phyloP scores from a whole-genome alignment of 2,113 vertebrate species.

The Dasypus novemcinctus region DNA sequence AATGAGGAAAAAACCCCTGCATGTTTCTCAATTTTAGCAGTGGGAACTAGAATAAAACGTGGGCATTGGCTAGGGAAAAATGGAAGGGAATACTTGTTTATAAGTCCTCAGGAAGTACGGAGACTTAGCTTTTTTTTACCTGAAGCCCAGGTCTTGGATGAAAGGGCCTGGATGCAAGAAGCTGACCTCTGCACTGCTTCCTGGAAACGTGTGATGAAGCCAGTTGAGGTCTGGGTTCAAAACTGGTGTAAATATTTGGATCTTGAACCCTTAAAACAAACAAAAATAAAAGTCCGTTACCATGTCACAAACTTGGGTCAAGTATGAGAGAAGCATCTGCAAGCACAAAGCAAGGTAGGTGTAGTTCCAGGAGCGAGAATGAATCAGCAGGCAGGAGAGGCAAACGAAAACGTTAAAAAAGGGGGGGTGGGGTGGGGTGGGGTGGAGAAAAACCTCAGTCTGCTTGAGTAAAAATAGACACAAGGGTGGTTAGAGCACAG shows the following conservation, averaged over 20 bases:
- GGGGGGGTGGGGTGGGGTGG: no score
- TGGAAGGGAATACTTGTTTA: slow-evolving; percentile 19
- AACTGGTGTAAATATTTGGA: background rate
- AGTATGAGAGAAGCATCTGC: background rate
- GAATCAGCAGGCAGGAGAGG: background rate
- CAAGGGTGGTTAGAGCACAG: accelerated
- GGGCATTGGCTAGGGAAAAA: background rate
- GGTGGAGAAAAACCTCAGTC: background rate
- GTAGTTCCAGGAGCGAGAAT: background rate
- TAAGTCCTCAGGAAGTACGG: slow-evolving; percentile 12
- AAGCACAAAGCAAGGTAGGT: background rate
- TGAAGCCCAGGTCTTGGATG: slow-evolving; percentile 15
- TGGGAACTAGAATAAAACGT: background rate
- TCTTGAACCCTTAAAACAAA: slow-evolving; percentile 14
- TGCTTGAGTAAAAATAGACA: background rate
- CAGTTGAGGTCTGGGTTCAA: background rate
- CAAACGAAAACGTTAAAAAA: background rate
- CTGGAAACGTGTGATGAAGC: background rate
- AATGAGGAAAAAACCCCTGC: background rate
- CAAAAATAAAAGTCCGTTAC: background rate
- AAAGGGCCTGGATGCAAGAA: background rate
- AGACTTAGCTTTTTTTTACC: background rate
- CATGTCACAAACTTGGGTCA: background rate
- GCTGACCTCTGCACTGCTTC: background rate
- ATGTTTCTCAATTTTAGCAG: slow-evolving; percentile 25